Evolutionary conservation across 2,797 vertebrate species (phyloP), one percentile per base, ranked within the genome.

Genomic region (Rhyacichthys aspro): DNA sequence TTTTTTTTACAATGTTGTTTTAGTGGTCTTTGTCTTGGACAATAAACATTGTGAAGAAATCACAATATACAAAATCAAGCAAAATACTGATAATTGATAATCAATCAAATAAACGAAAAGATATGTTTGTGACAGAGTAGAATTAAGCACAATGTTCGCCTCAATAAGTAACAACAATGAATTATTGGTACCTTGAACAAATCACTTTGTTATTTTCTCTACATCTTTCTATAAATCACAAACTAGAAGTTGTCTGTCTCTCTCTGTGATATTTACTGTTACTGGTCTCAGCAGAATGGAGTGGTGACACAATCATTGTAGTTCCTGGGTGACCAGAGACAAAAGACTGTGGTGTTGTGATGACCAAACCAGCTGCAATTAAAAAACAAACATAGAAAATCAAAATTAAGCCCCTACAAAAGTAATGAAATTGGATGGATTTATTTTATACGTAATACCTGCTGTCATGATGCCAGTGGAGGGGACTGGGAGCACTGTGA

Each of bases 381-480:
- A 81, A 12, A 11, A n/a, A 12, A 7, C 49, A 60, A 2, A 44
- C 11, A 78, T 47, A 39, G 15, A 34, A 37, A 55, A 32, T 11
- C 16, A 59, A 14, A 49, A 5, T 53, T 15, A 42, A 42, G 15
- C 39, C n/a, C 8, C 14, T 42, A 14, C 39, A 42, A 42, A 42
- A 8, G 3, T 42, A n/a, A 8, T 42, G 39, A 12, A 42, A 28
- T n/a, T n/a, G 7, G 23, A 28, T 28, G 5, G 2, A 28, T 16
- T 43, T n/a, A n/a, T 43, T 0, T 16, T 16, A n/a, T 9, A 7
- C 16, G 8, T n/a, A 5, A 11, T 88, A 98, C 97, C 96, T 90
- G 97, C 95, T 38, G 95, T 95, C 98, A 99, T 98, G 79, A 99
- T 95, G 76, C 96, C 95, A 1, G 96, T 94, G 73, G 97, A 96